Evolutionary conservation across 2,113 vertebrate genomes (phyloP).

Genomic region (Cinclus cinclus): DNA sequence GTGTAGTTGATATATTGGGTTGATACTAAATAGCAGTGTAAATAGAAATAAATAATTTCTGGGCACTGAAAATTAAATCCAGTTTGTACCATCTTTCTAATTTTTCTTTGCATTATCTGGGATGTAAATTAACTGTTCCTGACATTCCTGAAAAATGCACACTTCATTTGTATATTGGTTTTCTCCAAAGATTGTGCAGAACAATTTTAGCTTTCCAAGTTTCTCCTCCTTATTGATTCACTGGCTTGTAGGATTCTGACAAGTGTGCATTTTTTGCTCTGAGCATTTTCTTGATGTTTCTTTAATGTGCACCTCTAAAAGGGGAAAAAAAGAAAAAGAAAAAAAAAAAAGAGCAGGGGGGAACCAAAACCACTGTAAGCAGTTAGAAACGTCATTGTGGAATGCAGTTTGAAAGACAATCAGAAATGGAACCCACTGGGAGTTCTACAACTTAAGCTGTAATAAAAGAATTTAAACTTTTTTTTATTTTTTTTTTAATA

Average conservation of each 20-base stretch:
- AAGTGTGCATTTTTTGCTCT: background rate
- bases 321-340: accelerated
- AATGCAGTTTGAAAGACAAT: background rate
- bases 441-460: background rate
- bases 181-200: background rate
- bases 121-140: background rate
- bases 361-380: background rate
- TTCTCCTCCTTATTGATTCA: background rate
- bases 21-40: background rate
- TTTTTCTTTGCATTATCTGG: background rate
- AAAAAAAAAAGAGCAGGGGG: background rate
- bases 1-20: background rate
- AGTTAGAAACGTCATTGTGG: background rate
- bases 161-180: background rate
- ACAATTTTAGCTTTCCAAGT: background rate
- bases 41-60: background rate
- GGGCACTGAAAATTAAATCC: background rate
- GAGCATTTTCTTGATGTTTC: background rate
- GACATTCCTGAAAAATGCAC: background rate
- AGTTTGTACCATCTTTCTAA: background rate
- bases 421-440: background rate
- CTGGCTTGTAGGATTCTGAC: background rate
- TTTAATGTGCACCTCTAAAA: background rate
- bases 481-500: background rate
- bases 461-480: background rate